A percentile compares a stretch with the other conserved stretches of the same genome.
Conservation (phyloP, 1,140 invertebrate species). For the Brachionus plicatilis region DNA sequence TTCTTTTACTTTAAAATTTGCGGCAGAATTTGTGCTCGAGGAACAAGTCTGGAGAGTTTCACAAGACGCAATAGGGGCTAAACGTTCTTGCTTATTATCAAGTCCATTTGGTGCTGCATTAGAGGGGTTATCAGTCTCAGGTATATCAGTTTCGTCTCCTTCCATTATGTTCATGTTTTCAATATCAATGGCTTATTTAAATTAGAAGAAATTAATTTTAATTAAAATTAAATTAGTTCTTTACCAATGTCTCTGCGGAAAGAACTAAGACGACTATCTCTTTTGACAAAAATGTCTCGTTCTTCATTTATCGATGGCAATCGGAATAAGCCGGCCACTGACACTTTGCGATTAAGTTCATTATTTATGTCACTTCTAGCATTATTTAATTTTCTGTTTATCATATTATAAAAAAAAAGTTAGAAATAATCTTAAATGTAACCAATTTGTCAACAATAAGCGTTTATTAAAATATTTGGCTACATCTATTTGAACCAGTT, state of each 20-base stretch:
- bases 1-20: background rate
- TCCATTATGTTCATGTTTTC: constrained; percentile 23
- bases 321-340: constrained; percentile 1
- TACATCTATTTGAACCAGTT: background rate
- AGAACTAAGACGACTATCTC: background rate
- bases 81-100: constrained; percentile 45
- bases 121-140: background rate
- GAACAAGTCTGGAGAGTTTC: constrained; percentile 47
- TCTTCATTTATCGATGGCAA: constrained; percentile 8
- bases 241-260: background rate
- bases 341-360: constrained; percentile 23
- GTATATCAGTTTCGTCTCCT: background rate
- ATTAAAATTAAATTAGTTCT: background rate
- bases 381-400: constrained; percentile 23
- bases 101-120: constrained; percentile 38
- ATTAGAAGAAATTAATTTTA: background rate
- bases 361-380: constrained; percentile 8
- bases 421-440: background rate
- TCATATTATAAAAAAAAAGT: background rate
- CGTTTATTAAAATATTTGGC: background rate
- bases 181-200: background rate
- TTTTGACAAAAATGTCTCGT: background rate
- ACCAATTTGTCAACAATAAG: background rate
- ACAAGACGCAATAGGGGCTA: constrained; percentile 54
- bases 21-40: background rate